Evolutionary conservation across 2,888 invertebrate species (phyloP), one percentile per base, ranked within the genome.

Genomic region (Calliphora vomitoria): DNA sequence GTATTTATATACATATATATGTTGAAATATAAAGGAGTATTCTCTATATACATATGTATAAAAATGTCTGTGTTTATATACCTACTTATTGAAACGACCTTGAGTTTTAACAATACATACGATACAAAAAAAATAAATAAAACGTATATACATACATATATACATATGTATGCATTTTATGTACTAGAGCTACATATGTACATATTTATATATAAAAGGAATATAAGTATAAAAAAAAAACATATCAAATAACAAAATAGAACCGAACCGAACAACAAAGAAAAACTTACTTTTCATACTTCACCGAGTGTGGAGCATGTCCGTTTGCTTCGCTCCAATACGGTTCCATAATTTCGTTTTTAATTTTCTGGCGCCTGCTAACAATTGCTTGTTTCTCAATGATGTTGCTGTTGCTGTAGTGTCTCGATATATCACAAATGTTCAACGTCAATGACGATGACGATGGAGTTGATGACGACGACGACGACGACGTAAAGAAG

Each of bases 241-340:
- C 10, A 62, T 11, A 62, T 15, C 18, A n/a, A 20, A 31, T 0
- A 53, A 58, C 38, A 50, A 25, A 15, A 55, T 15, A n/a, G 11
- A 58, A 62, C 6, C 5, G 44, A 31, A 11, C 20, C 35, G 55
- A 82, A 64, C 4, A 47, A 58, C 47, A 75, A 78, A 78, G 38
- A 75, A 69, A 69, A 92, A 92, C 92, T 92, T 92, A 94, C 94
- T 93, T 94, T 91, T 94, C 94, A 91, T 93, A 94, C 92, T 94
- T 94, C 89, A 94, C 94, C 90, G 93, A 93, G 92, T 94, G 94
- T 90, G 93, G 91, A 90, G 93, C 92, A 91, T 94, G 93, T 90
- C 93, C 94, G 89, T 93, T 94, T 83, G 93, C 90, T 89, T 94
- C 94, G 89, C 89, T 91, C 94, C 94, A 90, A 90, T 93, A 94